A percentile compares a stretch with the other conserved stretches of the same genome.
These are phyloP conservation scores for Macquaria ambigua DNA, from an alignment of 2,113 vertebrate genomes.

Conservation along the genomic window DNA sequence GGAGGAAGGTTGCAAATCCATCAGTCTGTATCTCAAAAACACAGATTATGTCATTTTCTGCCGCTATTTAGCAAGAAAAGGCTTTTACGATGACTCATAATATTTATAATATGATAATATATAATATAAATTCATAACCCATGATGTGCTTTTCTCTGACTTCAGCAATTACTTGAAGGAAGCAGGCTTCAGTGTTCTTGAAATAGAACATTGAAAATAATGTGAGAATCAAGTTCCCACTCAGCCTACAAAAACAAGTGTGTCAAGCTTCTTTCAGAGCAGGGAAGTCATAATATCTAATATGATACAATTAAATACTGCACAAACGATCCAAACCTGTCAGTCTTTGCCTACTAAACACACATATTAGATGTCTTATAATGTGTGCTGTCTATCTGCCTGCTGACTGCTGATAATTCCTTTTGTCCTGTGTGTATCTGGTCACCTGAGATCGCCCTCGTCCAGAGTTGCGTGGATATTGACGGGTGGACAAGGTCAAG, in stretches of 20 bases:
- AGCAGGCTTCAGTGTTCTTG: conserved; percentile 2
- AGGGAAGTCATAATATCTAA: not conserved
- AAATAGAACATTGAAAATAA: not conserved
- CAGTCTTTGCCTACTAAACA: not conserved
- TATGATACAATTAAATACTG: not conserved
- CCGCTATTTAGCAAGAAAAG: not conserved
- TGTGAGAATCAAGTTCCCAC: conserved; percentile 4
- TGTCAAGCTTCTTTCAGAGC: not conserved
- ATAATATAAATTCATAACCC: conserved; percentile 48
- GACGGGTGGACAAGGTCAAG: conserved; percentile 82
- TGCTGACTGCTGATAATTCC: conserved; percentile 58
- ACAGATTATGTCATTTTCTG: conserved; percentile 14
- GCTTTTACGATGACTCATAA: conserved; percentile 9
- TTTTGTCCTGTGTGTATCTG: conserved; percentile 31
- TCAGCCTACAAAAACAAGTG: not conserved
- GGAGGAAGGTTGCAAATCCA: conserved; percentile 1
- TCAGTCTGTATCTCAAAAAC: conserved; percentile 14
- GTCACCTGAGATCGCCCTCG: conserved; percentile 62
- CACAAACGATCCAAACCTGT: not conserved
- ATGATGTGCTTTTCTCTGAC: conserved; percentile 30
- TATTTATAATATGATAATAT: conserved; percentile 37
- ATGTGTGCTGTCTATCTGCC: not conserved
- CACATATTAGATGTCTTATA: not conserved
- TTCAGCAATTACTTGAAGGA: conserved; percentile 34
- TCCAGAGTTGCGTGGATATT: conserved; percentile 53